These are phyloP conservation scores for Anas bernieri DNA, from an alignment of 2,797 vertebrate species.

Conservation along the genomic window DNA sequence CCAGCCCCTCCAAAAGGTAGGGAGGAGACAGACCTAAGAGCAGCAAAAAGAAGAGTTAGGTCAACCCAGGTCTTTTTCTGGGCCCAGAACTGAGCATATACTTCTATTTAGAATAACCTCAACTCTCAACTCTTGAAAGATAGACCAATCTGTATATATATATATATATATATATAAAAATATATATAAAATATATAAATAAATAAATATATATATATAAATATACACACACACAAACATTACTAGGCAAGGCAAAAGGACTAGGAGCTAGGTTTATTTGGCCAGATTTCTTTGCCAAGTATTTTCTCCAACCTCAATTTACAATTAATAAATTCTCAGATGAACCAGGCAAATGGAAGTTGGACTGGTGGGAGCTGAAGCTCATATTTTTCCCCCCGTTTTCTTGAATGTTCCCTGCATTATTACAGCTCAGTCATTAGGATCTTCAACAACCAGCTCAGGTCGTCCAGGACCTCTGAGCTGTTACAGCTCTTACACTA, in stretches of 20 bases:
- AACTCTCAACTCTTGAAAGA: not conserved
- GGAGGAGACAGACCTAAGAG: not conserved
- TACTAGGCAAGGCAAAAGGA: not conserved
- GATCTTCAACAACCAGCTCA: not conserved
- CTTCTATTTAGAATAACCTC: not conserved
- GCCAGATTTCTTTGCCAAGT: not conserved
- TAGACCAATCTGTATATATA: not conserved
- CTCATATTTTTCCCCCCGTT: not conserved
- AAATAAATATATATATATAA: not conserved
- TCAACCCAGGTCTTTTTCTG: not conserved
- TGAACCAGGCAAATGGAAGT: not conserved
- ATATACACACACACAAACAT: not conserved
- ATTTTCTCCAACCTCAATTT: not conserved
- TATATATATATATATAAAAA: no score
- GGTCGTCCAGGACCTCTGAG: accelerated
- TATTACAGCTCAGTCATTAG: not conserved
- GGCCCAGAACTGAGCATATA: not conserved
- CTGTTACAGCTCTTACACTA: not conserved
- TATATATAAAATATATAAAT: not conserved
- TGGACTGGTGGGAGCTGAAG: not conserved
- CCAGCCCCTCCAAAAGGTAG: not conserved
- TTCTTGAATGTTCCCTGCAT: not conserved
- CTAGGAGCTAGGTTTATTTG: not conserved
- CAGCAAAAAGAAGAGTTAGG: not conserved
- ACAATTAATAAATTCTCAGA: not conserved